Percentiles rank a stretch among this genome's conserved stretches.
Conservation (phyloP, 2,888 invertebrate species). For the Chrysina gloriosa region DNA sequence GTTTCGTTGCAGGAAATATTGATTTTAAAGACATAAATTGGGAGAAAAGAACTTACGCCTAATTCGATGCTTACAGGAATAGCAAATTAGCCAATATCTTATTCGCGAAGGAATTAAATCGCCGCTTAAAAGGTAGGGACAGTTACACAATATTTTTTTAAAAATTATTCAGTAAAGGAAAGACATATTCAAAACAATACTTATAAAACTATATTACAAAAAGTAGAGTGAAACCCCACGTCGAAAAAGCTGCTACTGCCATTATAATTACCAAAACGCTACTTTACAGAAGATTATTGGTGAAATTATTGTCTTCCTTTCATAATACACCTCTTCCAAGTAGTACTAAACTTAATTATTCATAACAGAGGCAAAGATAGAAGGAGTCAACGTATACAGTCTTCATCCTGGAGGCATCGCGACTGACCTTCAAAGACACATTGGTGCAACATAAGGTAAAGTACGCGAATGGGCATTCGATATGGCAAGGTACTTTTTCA, state of each 20-base stretch:
- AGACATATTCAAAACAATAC: no score
- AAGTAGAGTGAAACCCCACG: no score
- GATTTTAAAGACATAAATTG: conserved; percentile 79
- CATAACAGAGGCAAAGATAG: conserved; percentile 55
- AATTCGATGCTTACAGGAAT: conserved; percentile 76
- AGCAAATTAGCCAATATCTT: conserved; percentile 85
- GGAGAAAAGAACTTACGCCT: conserved; percentile 73
- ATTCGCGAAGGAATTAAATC: conserved; percentile 77
- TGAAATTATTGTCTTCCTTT: no score
- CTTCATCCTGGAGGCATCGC: conserved; percentile 80
- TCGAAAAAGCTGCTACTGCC: no score
- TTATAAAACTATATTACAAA: no score
- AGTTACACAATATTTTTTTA: neutral
- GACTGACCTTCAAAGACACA: conserved; percentile 79
- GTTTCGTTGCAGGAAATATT: conserved; percentile 66
- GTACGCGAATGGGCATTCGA: conserved; percentile 65
- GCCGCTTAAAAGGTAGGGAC: conserved; percentile 60
- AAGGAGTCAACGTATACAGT: conserved; percentile 74
- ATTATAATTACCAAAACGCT: no score
- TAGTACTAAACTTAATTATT: neutral
- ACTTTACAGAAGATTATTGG: no score
- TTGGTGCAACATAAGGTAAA: conserved; percentile 64
- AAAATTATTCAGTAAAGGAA: neutral
- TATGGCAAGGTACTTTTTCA: conserved; percentile 67
- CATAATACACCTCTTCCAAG: neutral